A percentile compares a stretch with the other conserved stretches of the same genome.
Conservation (phyloP, 2,113 vertebrate genomes). For the Peromyscus leucopus region DNA sequence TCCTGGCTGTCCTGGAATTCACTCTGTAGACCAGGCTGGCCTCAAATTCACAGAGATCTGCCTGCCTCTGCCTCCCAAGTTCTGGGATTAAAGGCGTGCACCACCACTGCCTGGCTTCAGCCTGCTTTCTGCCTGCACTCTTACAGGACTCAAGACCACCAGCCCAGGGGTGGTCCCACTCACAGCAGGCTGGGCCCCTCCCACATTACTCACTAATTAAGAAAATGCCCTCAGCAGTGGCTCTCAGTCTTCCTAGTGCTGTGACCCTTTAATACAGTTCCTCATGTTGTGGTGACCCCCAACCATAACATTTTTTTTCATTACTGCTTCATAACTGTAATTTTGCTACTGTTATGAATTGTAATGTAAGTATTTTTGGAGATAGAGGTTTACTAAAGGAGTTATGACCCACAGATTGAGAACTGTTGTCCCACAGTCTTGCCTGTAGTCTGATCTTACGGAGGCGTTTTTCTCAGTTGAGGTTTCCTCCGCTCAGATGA, state of each 20-base stretch:
- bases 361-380: background rate
- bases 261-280: background rate
- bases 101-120: background rate
- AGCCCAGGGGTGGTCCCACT: background rate
- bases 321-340: background rate
- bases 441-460: background rate
- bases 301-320: background rate
- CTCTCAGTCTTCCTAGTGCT: background rate
- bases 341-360: background rate
- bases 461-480: background rate
- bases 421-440: too few species aligned
- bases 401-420: background rate
- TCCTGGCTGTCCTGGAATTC: background rate
- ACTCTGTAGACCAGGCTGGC: background rate
- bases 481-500: background rate
- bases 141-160: background rate
- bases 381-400: background rate
- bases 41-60: background rate
- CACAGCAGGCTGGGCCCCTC: background rate
- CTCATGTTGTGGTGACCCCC: background rate
- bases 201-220: background rate
- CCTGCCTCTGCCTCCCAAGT: background rate
- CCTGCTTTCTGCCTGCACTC: background rate
- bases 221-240: background rate
- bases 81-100: background rate